A percentile compares a stretch with the other conserved stretches of the same genome.
Conservation (phyloP, 2,888 invertebrate species). For the Phytoseiulus persimilis region DNA sequence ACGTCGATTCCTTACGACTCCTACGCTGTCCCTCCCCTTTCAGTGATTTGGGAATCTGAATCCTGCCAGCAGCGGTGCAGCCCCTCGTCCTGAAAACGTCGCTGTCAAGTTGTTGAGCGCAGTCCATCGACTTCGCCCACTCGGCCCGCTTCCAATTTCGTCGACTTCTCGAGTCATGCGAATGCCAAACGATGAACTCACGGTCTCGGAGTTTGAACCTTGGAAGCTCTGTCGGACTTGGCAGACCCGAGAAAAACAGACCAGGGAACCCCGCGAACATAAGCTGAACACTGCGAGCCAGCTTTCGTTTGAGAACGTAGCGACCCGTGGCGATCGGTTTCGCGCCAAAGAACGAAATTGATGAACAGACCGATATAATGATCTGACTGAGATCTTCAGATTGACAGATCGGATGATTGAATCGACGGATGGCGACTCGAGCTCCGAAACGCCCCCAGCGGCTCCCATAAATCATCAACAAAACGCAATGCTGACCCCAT, state of each 20-base stretch:
- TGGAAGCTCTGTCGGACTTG: too few relatives aligned
- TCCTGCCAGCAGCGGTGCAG: neutral
- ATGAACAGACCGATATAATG: too few relatives aligned
- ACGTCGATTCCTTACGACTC: neutral
- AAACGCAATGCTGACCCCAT: neutral
- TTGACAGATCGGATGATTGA: neutral
- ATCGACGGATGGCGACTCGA: too few relatives aligned
- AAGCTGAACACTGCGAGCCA: too few relatives aligned
- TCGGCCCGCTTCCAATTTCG: neutral
- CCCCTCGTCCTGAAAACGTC: neutral
- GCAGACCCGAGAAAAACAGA: too few relatives aligned
- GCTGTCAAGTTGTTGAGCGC: neutral
- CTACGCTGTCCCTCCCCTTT: neutral
- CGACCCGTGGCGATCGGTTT: too few relatives aligned
- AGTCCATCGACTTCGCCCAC: neutral
- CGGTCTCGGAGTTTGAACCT: too few relatives aligned
- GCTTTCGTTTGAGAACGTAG: too few relatives aligned
- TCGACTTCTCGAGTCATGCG: neutral
- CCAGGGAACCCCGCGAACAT: too few relatives aligned
- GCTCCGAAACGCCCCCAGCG: neutral
- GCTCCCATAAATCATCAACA: neutral
- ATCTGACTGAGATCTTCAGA: too few relatives aligned
- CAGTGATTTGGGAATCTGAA: neutral
- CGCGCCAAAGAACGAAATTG: too few relatives aligned
- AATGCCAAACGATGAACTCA: too few relatives aligned